Base-by-base conservation (phyloP, 2,888 invertebrate species). In the Napeogenes inachia region DNA sequence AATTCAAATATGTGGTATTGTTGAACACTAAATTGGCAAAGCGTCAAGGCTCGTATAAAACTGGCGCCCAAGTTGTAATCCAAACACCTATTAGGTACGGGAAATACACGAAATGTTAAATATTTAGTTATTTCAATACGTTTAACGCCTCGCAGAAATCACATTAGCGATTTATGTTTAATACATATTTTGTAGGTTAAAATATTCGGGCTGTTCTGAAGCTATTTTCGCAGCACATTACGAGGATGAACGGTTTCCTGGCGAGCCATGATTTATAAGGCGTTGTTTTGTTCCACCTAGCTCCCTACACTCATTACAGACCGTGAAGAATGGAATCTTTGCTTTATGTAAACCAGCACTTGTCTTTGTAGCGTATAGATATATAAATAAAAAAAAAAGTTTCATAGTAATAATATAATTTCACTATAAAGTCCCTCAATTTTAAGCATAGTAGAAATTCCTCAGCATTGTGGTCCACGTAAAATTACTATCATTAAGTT, bases 161-260 rank as follows among this genome's bases (percentile, higher is more conserved):
- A 69, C 65, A 65, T 66, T 64, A 69, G 63, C 63, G 68, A 72
- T 73, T 70, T 67, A 73, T 69, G 68, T 65, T 73, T 69, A 82
- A 85, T 84, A 85, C 73, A 75, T 79, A 78, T 75, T 78, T 81
- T 83, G 80, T 77, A 76, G 77, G 79, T 80, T 80, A 78, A 80
- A 81, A 78, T 80, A 82, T 85, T 82, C 71, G 69, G 67, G 64
- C 74, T 72, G 80, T 76, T 73, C 76, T 77, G 75, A 89, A 88
- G 85, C 84, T 86, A 87, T 89, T 89, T 89, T 89, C 86, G 88
- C 89, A 85, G 87, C 85, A 88, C 87, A 89, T 89, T 89, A 89
- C 81, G 84, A 87, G 87, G 84, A 89, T 89, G 88, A 85, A 90
- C 87, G 89, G 87, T 89, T 90, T 90, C 89, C 89, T 88, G 87